These are phyloP conservation scores for Latrodectus geometricus DNA, from an alignment of 1,140 invertebrate species.

Conservation along the genomic window DNA sequence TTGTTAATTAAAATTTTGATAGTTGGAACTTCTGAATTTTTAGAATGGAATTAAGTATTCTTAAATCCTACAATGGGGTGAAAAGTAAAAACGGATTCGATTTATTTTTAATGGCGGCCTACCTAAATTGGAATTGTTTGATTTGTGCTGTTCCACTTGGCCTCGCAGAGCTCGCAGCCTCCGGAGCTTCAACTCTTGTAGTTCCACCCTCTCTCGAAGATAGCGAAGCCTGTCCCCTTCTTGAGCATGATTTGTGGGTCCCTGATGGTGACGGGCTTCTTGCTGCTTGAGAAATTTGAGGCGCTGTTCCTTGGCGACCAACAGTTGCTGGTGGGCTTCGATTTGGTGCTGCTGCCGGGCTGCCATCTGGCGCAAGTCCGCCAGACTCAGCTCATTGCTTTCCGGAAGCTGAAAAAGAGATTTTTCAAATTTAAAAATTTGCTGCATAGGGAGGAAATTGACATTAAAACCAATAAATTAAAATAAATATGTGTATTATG, in stretches of 20 bases:
- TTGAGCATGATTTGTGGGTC: conserved; percentile 74
- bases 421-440: too few species aligned
- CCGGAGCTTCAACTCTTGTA: conserved; percentile 92
- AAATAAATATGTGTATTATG: too few species aligned
- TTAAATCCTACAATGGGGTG: neutral
- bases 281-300: conserved; percentile 94
- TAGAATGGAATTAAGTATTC: neutral
- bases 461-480: too few species aligned
- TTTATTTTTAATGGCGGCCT: neutral
- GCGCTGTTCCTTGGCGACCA: conserved; percentile 91
- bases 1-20: too few species aligned
- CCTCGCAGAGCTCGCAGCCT: conserved; percentile 89
- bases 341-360: conserved; percentile 95
- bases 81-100: too few species aligned
- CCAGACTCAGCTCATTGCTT: conserved; percentile 55
- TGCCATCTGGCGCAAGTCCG: conserved; percentile 82
- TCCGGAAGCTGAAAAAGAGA: conserved; percentile 23
- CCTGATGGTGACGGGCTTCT: conserved; percentile 85
- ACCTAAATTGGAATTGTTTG: conserved; percentile 82
- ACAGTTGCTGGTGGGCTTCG: conserved; percentile 89
- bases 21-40: neutral
- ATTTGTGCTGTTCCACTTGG: conserved; percentile 90
- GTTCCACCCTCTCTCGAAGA: conserved; percentile 89
- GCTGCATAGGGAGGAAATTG: too few species aligned
- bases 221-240: conserved; percentile 67